Percentiles rank a stretch among this genome's conserved stretches.
phyloP scores from a whole-genome alignment of 2,888 invertebrate species.

The Drosophila subsilvestris region DNA sequence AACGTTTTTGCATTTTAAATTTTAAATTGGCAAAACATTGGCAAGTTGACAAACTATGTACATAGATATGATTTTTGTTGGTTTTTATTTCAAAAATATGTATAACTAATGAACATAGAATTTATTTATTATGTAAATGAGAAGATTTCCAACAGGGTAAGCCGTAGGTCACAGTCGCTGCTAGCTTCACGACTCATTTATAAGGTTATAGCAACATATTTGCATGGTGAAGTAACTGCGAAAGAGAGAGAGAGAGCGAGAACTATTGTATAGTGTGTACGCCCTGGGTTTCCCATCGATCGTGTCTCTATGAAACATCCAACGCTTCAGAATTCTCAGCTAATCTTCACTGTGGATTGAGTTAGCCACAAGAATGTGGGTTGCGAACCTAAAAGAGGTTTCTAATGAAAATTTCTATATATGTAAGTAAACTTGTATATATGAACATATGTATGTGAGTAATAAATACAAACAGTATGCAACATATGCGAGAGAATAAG shows the following conservation, averaged over 20 bases:
- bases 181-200: constrained; percentile 47
- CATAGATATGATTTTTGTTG: no score
- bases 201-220: constrained; percentile 74
- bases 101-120: neutral
- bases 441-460: constrained; percentile 1
- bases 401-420: constrained; percentile 71
- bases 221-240: constrained; percentile 75
- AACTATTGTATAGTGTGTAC: constrained; percentile 48
- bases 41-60: no score
- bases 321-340: neutral
- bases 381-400: constrained; percentile 74
- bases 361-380: constrained; percentile 69
- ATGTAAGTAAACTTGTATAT: neutral
- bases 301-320: neutral
- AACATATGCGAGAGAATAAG: constrained; percentile 35
- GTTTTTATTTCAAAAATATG: no score
- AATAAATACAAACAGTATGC: constrained; percentile 7
- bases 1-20: no score
- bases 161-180: constrained; percentile 6
- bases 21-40: no score
- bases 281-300: constrained; percentile 4
- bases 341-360: constrained; percentile 51
- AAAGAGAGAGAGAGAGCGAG: constrained; percentile 12
- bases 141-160: neutral
- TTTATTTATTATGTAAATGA: neutral